Evolutionary conservation across 2,113 vertebrate genomes (phyloP).

Genomic region (Scartelaos histophorus): DNA sequence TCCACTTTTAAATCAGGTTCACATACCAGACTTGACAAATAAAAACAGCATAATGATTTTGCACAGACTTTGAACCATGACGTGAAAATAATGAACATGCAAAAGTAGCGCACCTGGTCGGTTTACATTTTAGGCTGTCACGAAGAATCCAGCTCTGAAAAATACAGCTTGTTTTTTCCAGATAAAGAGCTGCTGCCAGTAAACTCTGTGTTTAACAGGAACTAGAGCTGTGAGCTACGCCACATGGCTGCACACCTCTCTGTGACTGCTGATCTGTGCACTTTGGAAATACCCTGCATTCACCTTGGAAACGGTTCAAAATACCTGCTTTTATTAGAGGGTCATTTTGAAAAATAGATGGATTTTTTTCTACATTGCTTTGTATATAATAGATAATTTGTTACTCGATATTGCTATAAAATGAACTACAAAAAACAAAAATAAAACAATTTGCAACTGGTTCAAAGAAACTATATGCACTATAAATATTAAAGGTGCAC

Average conservation of each 20-base stretch:
- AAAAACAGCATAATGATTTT: not conserved
- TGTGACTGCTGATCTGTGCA: not conserved
- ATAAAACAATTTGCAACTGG: too few relatives aligned
- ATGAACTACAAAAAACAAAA: too few relatives aligned
- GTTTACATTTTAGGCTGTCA: not conserved
- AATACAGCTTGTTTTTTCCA: not conserved
- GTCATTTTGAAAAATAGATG: not conserved
- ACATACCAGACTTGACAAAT: not conserved
- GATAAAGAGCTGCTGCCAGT: not conserved
- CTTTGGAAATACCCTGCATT: not conserved
- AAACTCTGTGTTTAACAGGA: constrained; percentile 1
- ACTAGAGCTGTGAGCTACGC: not conserved
- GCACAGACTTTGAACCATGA: not conserved
- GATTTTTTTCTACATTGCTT: too few relatives aligned
- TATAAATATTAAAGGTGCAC: not conserved
- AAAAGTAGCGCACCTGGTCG: not conserved
- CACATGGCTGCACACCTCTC: not conserved
- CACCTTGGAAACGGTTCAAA: not conserved
- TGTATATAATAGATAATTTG: too few relatives aligned
- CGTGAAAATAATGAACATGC: not conserved
- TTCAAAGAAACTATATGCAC: too few relatives aligned
- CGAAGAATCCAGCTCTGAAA: not conserved
- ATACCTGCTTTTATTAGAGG: not conserved
- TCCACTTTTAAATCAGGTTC: not conserved
- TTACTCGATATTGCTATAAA: too few relatives aligned